Percentiles rank a stretch among this genome's conserved stretches.
These are phyloP conservation scores for Machimus atricapillus DNA, from an alignment of 2,888 invertebrate species.

Conservation along the genomic window DNA sequence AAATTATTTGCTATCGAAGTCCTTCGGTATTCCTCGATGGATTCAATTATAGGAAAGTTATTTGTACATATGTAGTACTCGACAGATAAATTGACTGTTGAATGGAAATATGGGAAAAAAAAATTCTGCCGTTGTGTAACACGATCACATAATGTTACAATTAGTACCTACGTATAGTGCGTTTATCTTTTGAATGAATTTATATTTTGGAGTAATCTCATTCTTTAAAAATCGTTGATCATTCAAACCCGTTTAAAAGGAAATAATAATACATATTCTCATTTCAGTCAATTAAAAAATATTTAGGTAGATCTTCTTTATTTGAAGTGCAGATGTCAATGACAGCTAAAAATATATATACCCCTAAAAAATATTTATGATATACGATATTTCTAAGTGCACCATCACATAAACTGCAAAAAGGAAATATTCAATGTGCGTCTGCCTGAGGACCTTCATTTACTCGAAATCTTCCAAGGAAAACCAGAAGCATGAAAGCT, in stretches of 20 bases:
- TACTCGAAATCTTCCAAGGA: background rate
- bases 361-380: background rate
- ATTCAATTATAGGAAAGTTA: background rate
- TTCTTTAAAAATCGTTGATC: too few species aligned
- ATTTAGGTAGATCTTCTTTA: background rate
- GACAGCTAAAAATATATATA: background rate
- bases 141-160: background rate
- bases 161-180: too few species aligned
- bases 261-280: background rate
- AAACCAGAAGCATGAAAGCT: background rate
- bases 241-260: too few species aligned
- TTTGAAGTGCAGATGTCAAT: too few species aligned
- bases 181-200: too few species aligned
- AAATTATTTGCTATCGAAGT: background rate
- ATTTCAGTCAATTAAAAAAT: background rate
- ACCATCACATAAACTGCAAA: background rate
- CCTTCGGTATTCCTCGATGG: background rate
- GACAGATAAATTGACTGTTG: background rate
- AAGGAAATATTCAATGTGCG: background rate
- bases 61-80: background rate
- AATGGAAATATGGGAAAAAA: background rate
- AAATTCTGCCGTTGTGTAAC: background rate
- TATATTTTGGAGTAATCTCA: too few species aligned
- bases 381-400: background rate
- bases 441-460: background rate